phyloP scores from a whole-genome alignment of 1,140 invertebrate species.

The Antheraea pernyi region DNA sequence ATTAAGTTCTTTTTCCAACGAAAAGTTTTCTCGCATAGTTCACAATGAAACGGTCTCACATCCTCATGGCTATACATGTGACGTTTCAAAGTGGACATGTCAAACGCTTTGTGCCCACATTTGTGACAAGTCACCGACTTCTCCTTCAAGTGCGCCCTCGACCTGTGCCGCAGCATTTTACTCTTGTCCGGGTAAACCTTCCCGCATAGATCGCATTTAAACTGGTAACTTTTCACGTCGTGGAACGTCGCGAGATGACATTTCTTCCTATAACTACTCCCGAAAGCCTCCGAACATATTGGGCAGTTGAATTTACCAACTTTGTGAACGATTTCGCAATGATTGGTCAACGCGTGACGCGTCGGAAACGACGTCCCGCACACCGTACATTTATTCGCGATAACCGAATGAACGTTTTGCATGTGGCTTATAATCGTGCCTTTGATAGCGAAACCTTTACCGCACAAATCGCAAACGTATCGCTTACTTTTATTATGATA shows the following conservation, averaged over 20 bases:
- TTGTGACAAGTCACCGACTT: constrained; percentile 23
- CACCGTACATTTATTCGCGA: constrained; percentile 10
- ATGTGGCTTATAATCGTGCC: constrained; percentile 21
- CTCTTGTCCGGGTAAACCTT: constrained; percentile 20
- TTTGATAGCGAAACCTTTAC: constrained; percentile 20
- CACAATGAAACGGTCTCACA: constrained; percentile 76
- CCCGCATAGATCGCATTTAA: constrained; percentile 23
- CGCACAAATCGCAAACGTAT: constrained; percentile 30
- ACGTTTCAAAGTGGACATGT: constrained; percentile 43
- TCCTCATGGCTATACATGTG: constrained; percentile 82
- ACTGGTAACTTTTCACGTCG: constrained; percentile 20
- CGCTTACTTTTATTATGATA: constrained; percentile 22
- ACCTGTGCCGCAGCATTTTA: constrained; percentile 22
- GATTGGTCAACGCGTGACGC: constrained; percentile 16
- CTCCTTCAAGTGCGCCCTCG: constrained; percentile 26
- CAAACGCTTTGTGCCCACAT: constrained; percentile 27
- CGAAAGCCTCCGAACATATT: constrained; percentile 19
- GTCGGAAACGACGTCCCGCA: constrained; percentile 22
- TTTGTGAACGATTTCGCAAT: constrained; percentile 17
- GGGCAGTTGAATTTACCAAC: constrained; percentile 24
- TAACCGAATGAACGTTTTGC: constrained; percentile 15
- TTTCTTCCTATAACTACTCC: constrained; percentile 25
- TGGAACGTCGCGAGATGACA: constrained; percentile 23
- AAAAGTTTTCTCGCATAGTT: constrained; percentile 80
- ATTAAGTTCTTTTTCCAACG: constrained; percentile 80